Evolutionary conservation across 2,888 invertebrate genomes (phyloP), one percentile per base, ranked within the genome.

Genomic region (Euclidia mi): DNA sequence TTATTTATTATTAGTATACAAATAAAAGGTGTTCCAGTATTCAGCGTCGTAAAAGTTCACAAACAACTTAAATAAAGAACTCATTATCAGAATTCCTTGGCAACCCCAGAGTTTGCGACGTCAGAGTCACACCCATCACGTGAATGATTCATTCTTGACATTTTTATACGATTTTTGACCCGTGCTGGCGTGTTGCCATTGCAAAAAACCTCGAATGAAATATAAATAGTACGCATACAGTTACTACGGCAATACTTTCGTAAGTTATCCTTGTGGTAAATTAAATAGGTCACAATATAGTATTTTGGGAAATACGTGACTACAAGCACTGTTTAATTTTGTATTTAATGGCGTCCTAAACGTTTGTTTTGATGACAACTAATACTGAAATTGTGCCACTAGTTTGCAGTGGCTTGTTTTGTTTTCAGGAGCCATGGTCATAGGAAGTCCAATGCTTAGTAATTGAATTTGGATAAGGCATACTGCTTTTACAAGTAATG

Each of bases 91-190:
- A 53, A 65, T 44, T 50, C 49, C 14, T 63, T 63, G 56, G 64
- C 64, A 56, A 63, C 40, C 42, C 43, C 12, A 10, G n/a, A n/a
- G 17, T n/a, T 10, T 12, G 12, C 20, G 20, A 40, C 25, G 20
- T 40, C 25, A 40, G 11, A 40, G 20, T 9, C 20, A 11, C 40
- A 12, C 40, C 37, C 37, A 37, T 40, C n/a, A 12, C 12, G 20
- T n/a, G 10, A 10, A 7, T 34, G 34, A 35, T 35, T 20, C 20
- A 12, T 40, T 40, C 1, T 11, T 35, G 40, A 20, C 40, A 40
- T 40, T 40, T 12, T 53, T 55, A 63, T 48, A 63, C n/a, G 41
- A 28, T 12, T 46, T 28, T 63, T 68, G 65, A 70, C 58, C 51
- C 35, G 15, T 3, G 43, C 38, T 70, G 51, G 51, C 44, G n/a